Conservation (phyloP, 2,113 vertebrate genomes). For the Rhizomys pruinosus region DNA sequence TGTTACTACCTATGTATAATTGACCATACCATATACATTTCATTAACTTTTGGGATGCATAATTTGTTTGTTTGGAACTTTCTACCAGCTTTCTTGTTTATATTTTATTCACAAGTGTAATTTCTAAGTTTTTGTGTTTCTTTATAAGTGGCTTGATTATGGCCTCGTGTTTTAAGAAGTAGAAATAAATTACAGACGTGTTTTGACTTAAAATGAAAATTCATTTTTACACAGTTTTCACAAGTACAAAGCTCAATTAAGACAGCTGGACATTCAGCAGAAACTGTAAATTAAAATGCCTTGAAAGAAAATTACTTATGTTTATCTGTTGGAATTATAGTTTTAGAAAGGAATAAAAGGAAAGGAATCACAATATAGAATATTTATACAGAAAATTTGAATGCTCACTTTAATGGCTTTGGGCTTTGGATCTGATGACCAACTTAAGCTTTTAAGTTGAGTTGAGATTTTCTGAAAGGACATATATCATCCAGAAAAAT, state of each 20-base stretch:
- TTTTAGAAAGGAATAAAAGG: slow-evolving; percentile 2
- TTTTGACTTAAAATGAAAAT: slow-evolving; percentile 1
- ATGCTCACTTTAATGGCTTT: not conserved
- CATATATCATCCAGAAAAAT: too few species aligned
- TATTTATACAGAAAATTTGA: not conserved
- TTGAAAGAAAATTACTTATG: slow-evolving; percentile 14
- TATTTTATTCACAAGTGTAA: not conserved
- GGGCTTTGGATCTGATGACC: not conserved
- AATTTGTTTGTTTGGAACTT: slow-evolving; percentile 22
- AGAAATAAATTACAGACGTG: not conserved
- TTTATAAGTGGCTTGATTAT: slow-evolving; percentile 52
- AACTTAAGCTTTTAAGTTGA: too few species aligned
- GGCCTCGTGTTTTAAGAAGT: not conserved
- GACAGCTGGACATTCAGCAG: not conserved
- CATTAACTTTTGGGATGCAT: slow-evolving; percentile 15
- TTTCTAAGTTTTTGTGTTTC: not conserved
- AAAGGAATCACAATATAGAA: not conserved
- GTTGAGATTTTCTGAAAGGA: too few species aligned
- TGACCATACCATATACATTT: slow-evolving; percentile 12
- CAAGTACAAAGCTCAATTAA: slow-evolving; percentile 25
- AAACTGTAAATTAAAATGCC: not conserved
- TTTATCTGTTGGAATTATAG: not conserved
- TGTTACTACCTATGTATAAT: not conserved
- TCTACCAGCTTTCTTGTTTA: slow-evolving; percentile 5
- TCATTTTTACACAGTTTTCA: slow-evolving; percentile 23